Percentiles rank a stretch among this genome's conserved stretches.
Evolutionary conservation across 1,140 invertebrate species (phyloP).

Genomic region (Eciton burchellii): DNA sequence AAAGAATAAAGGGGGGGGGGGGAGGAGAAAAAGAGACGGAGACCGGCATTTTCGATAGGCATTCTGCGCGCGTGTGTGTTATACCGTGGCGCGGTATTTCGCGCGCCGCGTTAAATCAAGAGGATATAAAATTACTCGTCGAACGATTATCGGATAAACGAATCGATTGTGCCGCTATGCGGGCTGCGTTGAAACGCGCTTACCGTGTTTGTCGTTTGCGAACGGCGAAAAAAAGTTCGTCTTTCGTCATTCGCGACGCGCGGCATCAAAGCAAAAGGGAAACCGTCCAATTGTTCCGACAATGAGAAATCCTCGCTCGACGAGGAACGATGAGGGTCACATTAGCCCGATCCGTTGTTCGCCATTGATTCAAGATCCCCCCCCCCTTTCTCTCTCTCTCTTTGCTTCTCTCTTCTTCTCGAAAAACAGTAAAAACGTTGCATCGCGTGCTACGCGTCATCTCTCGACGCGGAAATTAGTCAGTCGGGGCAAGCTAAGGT

Average conservation of each 20-base stretch:
- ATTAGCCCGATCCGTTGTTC: constrained; percentile 38
- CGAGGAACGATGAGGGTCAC: constrained; percentile 35
- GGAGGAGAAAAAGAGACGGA: no score
- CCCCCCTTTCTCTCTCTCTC: not conserved
- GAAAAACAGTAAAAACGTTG: not conserved
- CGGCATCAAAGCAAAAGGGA: constrained; percentile 47
- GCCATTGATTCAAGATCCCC: constrained; percentile 25
- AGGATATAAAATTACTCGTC: not conserved
- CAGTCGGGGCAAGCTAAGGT: not conserved
- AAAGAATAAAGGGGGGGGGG: no score
- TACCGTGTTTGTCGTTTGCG: not conserved
- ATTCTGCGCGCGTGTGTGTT: no score
- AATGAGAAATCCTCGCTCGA: constrained; percentile 41
- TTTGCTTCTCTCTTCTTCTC: not conserved
- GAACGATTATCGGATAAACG: not conserved
- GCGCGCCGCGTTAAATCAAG: not conserved
- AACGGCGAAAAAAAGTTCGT: constrained; percentile 31
- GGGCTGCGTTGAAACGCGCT: constrained; percentile 23
- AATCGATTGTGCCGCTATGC: not conserved
- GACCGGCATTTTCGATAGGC: no score
- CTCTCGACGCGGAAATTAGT: constrained; percentile 31
- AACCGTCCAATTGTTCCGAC: constrained; percentile 35
- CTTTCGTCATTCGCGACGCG: constrained; percentile 24
- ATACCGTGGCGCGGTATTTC: no score
- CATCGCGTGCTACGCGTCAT: not conserved